Evolutionary conservation across 2,888 invertebrate species (phyloP), one percentile per base, ranked within the genome.

Genomic region (Temnothorax unifasciatus): DNA sequence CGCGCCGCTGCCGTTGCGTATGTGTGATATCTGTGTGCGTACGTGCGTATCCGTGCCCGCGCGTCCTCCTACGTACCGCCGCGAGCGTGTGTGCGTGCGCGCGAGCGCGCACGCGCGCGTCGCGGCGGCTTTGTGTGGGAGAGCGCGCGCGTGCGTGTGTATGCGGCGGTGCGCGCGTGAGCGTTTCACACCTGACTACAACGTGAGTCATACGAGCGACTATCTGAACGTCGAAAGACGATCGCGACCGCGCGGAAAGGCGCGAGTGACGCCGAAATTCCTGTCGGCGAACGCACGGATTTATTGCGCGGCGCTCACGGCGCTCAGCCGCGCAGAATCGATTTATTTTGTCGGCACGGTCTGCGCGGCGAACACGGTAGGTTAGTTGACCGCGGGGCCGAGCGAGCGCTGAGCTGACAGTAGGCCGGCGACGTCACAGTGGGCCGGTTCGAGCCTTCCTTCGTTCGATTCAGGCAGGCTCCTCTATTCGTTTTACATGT

Each of bases 361-460:
- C 89, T 90, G 89, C 90, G 90, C 91, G 91, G 91, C 90, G 89
- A 89, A 88, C 91, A 93, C 92, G 93, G 94, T 95, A 93, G 94
- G 94, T 94, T 94, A 94, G 94, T 94, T 94, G 94, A 94, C 94
- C 93, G 95, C 95, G 95, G 95, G 94, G 94, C 95, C 94, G 95
- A 95, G 95, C 94, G 95, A 94, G 93, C 93, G 94, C 93, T 93
- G 95, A 93, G 94, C 95, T 95, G 95, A 95, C 95, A 95, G 95
- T 95, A 95, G 95, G 95, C 95, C 95, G 95, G 95, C 95, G 95
- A 95, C 95, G 95, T 95, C 95, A 95, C 95, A 95, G 95, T 95
- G 95, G 95, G 95, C 95, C 95, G 95, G 95, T 95, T 95, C 77
- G 95, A 94, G 95, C 94, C 94, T 94, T 94, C 93, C 93, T 93